Evolutionary conservation across 2,888 invertebrate species (phyloP), one percentile per base, ranked within the genome.

Genomic region (Amblyjoppa fuscipennis): DNA sequence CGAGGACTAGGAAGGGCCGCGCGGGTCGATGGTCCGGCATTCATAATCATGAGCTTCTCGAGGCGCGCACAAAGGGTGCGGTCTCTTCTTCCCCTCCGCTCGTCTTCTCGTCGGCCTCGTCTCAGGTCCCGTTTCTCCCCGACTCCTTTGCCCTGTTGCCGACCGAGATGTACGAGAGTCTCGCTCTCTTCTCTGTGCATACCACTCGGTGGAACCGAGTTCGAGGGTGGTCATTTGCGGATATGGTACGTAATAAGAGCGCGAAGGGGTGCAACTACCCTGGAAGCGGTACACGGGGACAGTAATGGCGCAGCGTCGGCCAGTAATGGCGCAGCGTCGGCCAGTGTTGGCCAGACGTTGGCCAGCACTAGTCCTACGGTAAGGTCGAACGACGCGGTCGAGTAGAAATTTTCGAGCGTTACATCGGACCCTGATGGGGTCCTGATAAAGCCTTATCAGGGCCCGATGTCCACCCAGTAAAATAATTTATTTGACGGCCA

Each of bases 21-120:
- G 45, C 45, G 87, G 87, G 88, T 88, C 88, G 89, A 91, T 90
- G 88, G 81, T 89, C 88, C 84, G 87, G 87, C 87, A 90, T 89
- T 90, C 90, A 85, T 89, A 89, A 89, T 87, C 88, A 87, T 87
- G 86, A 87, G 83, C 53, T 64, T 81, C 81, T 74, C 85, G 74
- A 85, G 83, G 77, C 79, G 79, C 61, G 77, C 74, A 73, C 84
- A 77, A 74, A 80, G 86, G 86, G 87, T 87, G 87, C 87, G 84
- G 85, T 84, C 81, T 78, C 71, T 70, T 79, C 59, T 77, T 53
- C 76, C 73, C 81, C 59, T 51, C 16, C 76, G 69, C 74, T 71
- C 56, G 13, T 34, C 25, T 76, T 20, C 66, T 69, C 68, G 77
- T 79, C 80, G 38, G 61, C 71, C 34, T 71, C 76, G 71, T 71